These are phyloP conservation scores for Rousettus leschenaultii DNA, from an alignment of 2,113 vertebrate genomes.

Conservation along the genomic window DNA sequence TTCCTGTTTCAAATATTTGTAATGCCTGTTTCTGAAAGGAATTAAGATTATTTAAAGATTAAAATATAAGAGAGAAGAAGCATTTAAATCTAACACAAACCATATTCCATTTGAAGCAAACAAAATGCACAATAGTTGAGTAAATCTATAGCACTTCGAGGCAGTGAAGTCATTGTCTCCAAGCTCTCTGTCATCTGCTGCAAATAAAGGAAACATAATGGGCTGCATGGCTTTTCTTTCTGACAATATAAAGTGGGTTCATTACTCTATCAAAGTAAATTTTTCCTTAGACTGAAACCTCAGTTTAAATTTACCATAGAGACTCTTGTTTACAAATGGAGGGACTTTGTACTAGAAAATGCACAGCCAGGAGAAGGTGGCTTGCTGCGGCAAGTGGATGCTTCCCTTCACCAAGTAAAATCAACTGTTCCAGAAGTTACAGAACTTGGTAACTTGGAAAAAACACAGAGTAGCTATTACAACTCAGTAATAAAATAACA, in stretches of 20 bases:
- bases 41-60: not conserved
- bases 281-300: not conserved
- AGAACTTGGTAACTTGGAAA: not conserved
- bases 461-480: not conserved
- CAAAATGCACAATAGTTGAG: not conserved
- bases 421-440: not conserved
- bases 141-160: not conserved
- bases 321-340: not conserved
- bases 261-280: not conserved
- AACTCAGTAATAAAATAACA: not conserved
- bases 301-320: not conserved
- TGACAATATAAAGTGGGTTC: not conserved
- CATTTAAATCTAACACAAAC: slow-evolving; percentile 20
- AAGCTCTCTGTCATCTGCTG: not conserved
- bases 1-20: not conserved
- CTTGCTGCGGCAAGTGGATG: not conserved
- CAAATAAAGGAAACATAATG: not conserved
- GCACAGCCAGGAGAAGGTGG: not conserved
- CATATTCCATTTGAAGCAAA: not conserved
- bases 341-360: not conserved
- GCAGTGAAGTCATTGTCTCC: not conserved
- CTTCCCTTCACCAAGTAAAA: not conserved
- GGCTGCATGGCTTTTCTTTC: not conserved
- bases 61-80: not conserved
- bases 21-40: slow-evolving; percentile 26